Evolutionary conservation across 2,888 invertebrate species (phyloP).

Genomic region (Molorchus minor): DNA sequence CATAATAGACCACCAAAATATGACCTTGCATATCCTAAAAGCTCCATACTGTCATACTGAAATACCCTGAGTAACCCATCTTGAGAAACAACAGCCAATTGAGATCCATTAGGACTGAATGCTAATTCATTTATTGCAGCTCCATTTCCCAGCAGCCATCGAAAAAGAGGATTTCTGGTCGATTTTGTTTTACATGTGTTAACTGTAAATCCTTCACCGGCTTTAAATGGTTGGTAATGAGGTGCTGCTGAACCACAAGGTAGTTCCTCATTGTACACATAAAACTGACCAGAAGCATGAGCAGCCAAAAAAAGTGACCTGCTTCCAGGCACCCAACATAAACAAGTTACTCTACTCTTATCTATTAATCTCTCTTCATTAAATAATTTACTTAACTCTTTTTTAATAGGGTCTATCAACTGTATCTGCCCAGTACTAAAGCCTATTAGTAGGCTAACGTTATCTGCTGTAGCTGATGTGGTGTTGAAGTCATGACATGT

Average conservation of each 20-base stretch:
- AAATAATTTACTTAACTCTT: conserved; percentile 94
- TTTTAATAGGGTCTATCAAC: conserved; percentile 95
- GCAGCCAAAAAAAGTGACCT: conserved; percentile 93
- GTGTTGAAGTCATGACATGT: conserved; percentile 99
- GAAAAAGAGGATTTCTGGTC: conserved; percentile 93
- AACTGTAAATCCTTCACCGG: conserved; percentile 92
- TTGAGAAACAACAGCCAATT: conserved; percentile 93
- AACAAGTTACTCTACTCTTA: conserved; percentile 94
- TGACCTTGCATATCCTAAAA: conserved; percentile 91
- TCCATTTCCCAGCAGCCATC: conserved; percentile 83
- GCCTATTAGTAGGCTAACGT: conserved; percentile 91
- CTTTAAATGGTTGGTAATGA: conserved; percentile 94
- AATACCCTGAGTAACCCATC: conserved; percentile 96
- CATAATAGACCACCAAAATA: conserved; percentile 98
- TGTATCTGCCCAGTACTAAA: conserved; percentile 99
- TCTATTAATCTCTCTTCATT: conserved; percentile 98
- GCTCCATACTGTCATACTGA: conserved; percentile 97
- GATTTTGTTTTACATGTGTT: conserved; percentile 97
- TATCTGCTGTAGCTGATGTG: conserved; percentile 80
- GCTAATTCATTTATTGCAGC: conserved; percentile 92
- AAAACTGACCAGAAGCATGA: conserved; percentile 90
- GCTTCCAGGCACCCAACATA: conserved; percentile 97
- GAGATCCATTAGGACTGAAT: conserved; percentile 93
- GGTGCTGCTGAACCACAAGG: conserved; percentile 90
- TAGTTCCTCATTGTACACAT: conserved; percentile 96